Conservation (phyloP, 2,888 invertebrate species). For the Caenorhabditis uteleia region DNA sequence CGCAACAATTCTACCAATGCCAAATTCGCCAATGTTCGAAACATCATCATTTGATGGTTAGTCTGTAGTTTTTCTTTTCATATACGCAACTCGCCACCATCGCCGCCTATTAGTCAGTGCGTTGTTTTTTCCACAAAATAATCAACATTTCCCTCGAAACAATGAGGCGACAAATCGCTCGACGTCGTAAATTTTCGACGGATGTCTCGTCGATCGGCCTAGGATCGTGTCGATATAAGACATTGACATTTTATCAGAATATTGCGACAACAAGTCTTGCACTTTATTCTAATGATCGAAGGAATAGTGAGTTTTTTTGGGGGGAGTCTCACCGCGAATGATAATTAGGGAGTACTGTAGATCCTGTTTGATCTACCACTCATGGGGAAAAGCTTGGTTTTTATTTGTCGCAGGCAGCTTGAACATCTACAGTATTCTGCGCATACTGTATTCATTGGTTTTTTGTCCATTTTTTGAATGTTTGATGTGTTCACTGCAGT, state of each 20-base stretch:
- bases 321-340: too few species aligned
- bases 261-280: constrained; percentile 14
- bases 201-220: constrained; percentile 3
- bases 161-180: neutral
- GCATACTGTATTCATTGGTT: too few species aligned
- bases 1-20: constrained; percentile 24
- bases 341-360: too few species aligned
- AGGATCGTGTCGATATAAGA: neutral
- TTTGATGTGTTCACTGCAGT: too few species aligned
- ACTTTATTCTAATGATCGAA: constrained; percentile 18
- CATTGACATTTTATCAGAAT: constrained; percentile 14
- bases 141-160: constrained; percentile 8
- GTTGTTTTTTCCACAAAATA: neutral
- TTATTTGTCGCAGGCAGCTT: too few species aligned
- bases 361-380: too few species aligned
- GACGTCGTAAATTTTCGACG: constrained; percentile 20
- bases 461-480: too few species aligned
- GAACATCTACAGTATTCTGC: too few species aligned
- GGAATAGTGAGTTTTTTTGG: constrained; percentile 15
- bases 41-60: constrained; percentile 6
- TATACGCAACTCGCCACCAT: too few species aligned
- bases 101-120: constrained; percentile 1
- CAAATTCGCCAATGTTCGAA: constrained; percentile 5
- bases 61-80: neutral
- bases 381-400: too few species aligned